These are phyloP conservation scores for Anthoptus insignis DNA, from an alignment of 2,888 invertebrate species.

Conservation along the genomic window DNA sequence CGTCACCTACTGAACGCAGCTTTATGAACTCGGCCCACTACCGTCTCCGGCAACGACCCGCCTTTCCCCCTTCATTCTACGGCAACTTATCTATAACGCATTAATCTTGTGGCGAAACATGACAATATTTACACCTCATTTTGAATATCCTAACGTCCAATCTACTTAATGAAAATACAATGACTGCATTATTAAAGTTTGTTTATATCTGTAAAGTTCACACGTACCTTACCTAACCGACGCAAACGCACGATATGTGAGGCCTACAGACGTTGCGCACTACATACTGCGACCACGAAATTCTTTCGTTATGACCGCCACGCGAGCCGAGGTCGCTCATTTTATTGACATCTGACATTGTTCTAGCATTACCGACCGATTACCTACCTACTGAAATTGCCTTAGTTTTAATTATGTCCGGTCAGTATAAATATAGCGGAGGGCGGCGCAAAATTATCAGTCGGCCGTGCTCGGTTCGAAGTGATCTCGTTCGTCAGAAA, in stretches of 20 bases:
- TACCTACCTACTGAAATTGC: slow-evolving; percentile 56
- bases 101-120: slow-evolving; percentile 25
- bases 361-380: slow-evolving; percentile 64
- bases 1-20: slow-evolving; percentile 26
- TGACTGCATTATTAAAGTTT: slow-evolving; percentile 17
- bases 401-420: slow-evolving; percentile 80
- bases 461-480: slow-evolving; percentile 71
- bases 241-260: slow-evolving; percentile 49
- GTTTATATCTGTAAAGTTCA: slow-evolving; percentile 39
- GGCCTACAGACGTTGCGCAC: slow-evolving; percentile 65
- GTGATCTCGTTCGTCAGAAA: slow-evolving; percentile 68
- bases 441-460: slow-evolving; percentile 62
- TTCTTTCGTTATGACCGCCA: slow-evolving; percentile 73
- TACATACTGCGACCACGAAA: slow-evolving; percentile 77
- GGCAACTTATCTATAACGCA: slow-evolving; percentile 13
- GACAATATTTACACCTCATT: neutral
- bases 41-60: slow-evolving; percentile 51
- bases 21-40: slow-evolving; percentile 50
- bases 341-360: slow-evolving; percentile 82
- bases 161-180: slow-evolving; percentile 3
- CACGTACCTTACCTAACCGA: slow-evolving; percentile 45
- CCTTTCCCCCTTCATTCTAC: slow-evolving; percentile 56
- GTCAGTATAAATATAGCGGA: slow-evolving; percentile 76
- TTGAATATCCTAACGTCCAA: neutral
- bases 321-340: slow-evolving; percentile 75